Percentiles rank a stretch among this genome's conserved stretches.
phyloP scores from a whole-genome alignment of 2,888 invertebrate species.

The Coleophora flavipennella region DNA sequence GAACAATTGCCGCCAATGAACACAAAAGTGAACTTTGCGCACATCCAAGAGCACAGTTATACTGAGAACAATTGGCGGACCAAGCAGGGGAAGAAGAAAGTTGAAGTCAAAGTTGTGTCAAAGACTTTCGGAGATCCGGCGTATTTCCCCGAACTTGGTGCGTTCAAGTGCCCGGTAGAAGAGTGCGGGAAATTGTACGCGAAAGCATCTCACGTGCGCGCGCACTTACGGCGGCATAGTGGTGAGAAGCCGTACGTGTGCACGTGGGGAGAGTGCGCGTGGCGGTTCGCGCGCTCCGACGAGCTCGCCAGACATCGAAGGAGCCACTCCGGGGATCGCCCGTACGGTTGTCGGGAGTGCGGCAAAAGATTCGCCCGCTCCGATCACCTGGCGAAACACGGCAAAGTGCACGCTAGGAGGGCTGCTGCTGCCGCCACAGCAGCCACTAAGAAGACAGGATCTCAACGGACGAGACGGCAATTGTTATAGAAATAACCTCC shows the following conservation, averaged over 20 bases:
- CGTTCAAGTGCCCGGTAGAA: conserved; percentile 79
- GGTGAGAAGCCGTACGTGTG: conserved; percentile 85
- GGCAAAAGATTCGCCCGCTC: conserved; percentile 92
- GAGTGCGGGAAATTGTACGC: conserved; percentile 88
- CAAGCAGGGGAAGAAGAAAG: conserved; percentile 13
- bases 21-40: conserved; percentile 30
- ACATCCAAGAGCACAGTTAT: conserved; percentile 36
- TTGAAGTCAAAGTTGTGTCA: too few relatives aligned
- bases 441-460: conserved; percentile 8
- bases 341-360: conserved; percentile 91
- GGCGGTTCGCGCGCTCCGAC: conserved; percentile 95
- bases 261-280: conserved; percentile 86
- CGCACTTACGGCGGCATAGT: conserved; percentile 88
- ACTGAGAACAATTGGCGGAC: conserved; percentile 14
- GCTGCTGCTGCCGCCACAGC: conserved; percentile 48
- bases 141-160: conserved; percentile 63
- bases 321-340: conserved; percentile 96
- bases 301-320: conserved; percentile 93
- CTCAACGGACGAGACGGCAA: conserved; percentile 28
- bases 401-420: conserved; percentile 84
- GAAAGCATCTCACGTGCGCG: conserved; percentile 91
- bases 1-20: conserved; percentile 29
- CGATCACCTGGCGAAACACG: conserved; percentile 94
- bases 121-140: conserved; percentile 48
- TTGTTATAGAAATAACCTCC: conserved; percentile 25